Evolutionary conservation across 2,888 invertebrate species (phyloP).

Genomic region (Trachelus iudaicus): DNA sequence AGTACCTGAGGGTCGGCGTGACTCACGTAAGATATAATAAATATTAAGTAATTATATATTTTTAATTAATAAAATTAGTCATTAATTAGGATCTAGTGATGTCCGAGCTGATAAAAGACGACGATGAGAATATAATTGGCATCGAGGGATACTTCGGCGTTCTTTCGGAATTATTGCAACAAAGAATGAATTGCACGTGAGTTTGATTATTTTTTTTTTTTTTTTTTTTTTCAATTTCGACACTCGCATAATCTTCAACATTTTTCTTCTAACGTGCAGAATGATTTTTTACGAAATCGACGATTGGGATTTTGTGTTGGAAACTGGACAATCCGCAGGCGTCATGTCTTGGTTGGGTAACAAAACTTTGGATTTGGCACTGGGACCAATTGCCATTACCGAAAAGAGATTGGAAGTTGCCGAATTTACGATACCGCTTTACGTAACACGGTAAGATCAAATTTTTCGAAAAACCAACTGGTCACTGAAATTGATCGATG

Average conservation of each 20-base stretch:
- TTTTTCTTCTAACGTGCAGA: slow-evolving; percentile 5
- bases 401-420: slow-evolving; percentile 48
- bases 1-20: slow-evolving; percentile 45
- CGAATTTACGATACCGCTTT: slow-evolving; percentile 52
- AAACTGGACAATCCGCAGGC: slow-evolving; percentile 57
- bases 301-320: slow-evolving; percentile 45
- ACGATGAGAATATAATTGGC: too few relatives aligned
- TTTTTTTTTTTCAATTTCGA: too few relatives aligned
- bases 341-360: slow-evolving; percentile 45
- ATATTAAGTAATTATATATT: slow-evolving; percentile 6
- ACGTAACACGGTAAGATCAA: too few relatives aligned
- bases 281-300: slow-evolving; percentile 35
- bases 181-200: too few relatives aligned
- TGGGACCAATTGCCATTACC: slow-evolving; percentile 57
- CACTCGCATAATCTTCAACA: too few relatives aligned
- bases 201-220: too few relatives aligned
- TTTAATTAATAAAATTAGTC: neutral
- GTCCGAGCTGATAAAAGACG: too few relatives aligned
- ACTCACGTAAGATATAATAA: slow-evolving; percentile 38
- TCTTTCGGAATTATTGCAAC: too few relatives aligned
- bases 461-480: neutral
- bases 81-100: neutral
- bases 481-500: neutral
- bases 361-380: slow-evolving; percentile 51
- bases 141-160: too few relatives aligned